Evolutionary conservation across 2,888 invertebrate species (phyloP).

Genomic region (Andrena fulva): DNA sequence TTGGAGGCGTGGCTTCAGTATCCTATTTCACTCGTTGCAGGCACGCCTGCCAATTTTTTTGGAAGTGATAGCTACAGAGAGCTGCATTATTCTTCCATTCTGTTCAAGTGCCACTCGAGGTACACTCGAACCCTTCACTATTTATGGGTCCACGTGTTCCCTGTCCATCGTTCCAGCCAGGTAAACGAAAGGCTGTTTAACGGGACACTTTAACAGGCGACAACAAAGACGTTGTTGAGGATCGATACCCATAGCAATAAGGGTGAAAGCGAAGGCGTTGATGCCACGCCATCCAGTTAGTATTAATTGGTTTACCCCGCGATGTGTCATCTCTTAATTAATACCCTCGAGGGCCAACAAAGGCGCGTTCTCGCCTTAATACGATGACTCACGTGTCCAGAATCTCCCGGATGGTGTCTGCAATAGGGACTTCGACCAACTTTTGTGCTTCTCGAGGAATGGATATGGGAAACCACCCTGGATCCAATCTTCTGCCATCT

Average conservation of each 20-base stretch:
- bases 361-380: constrained; percentile 60
- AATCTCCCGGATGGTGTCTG: neutral
- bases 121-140: neutral
- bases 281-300: constrained; percentile 38
- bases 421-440: neutral
- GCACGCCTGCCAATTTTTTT: neutral
- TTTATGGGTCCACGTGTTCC: neutral
- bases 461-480: neutral
- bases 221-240: neutral
- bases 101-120: neutral
- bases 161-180: neutral
- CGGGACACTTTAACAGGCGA: neutral
- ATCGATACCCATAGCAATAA: constrained; percentile 34
- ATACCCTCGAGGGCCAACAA: constrained; percentile 60
- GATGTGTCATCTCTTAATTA: constrained; percentile 66
- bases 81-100: neutral
- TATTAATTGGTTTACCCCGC: constrained; percentile 65
- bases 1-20: no score
- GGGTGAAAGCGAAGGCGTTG: constrained; percentile 38
- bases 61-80: neutral
- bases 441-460: neutral
- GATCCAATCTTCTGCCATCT: no score
- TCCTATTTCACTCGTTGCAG: neutral
- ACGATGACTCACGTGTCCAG: constrained; percentile 49
- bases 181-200: neutral